A percentile compares a stretch with the other conserved stretches of the same genome.
These are phyloP conservation scores for Spialia ferax DNA, from an alignment of 2,888 invertebrate species.

Conservation along the genomic window DNA sequence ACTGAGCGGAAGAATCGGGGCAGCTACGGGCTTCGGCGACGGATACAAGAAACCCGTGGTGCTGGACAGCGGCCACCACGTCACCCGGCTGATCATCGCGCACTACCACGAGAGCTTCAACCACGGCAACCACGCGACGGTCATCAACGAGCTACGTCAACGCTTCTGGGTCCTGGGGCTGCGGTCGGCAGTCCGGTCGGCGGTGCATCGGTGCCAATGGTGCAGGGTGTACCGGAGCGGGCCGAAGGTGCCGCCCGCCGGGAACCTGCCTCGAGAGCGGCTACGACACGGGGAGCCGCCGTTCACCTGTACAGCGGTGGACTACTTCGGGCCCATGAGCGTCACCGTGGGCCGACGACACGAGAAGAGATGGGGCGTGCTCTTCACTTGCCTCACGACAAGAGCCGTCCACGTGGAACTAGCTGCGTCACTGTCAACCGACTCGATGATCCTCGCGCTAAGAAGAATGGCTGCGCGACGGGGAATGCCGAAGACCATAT, in stretches of 20 bases:
- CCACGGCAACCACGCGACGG: not conserved
- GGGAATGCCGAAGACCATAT: conserved; percentile 42
- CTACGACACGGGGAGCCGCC: not conserved
- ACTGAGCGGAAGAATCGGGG: not conserved
- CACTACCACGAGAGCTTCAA: not conserved
- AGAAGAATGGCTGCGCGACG: conserved; percentile 47
- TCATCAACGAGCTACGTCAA: conserved; percentile 4
- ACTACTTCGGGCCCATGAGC: conserved; percentile 44
- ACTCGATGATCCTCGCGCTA: conserved; percentile 47
- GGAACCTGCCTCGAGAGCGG: not conserved
- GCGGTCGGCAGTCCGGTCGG: not conserved
- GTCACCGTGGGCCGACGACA: conserved; percentile 41
- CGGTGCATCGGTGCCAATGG: not conserved
- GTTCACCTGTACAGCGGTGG: conserved; percentile 33
- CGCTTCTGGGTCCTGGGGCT: not conserved
- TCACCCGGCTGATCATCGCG: not conserved
- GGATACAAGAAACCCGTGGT: not conserved
- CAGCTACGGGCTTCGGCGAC: not conserved
- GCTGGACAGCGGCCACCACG: not conserved
- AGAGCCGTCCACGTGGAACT: conserved; percentile 38
- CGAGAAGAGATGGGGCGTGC: conserved; percentile 40
- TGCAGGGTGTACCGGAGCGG: not conserved
- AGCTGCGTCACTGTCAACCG: conserved; percentile 34
- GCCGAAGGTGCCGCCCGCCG: not conserved
- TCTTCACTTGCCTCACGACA: conserved; percentile 37